phyloP scores from a whole-genome alignment of 2,888 invertebrate genomes.

The Spialia ferax region DNA sequence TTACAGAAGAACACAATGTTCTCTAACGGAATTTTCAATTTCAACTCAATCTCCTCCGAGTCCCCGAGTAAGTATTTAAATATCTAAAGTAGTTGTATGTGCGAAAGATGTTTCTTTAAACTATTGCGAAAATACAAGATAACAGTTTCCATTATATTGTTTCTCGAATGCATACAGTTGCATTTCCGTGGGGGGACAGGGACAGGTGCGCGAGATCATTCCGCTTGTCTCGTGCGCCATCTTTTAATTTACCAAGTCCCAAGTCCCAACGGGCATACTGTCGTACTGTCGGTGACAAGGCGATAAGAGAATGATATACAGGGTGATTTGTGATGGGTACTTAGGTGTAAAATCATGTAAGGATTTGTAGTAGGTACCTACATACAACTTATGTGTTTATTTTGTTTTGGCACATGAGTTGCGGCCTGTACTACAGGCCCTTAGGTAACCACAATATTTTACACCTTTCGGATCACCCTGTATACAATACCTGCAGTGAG shows the following conservation, averaged over 20 bases:
- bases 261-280: neutral
- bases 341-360: no score
- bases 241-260: constrained; percentile 38
- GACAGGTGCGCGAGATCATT: constrained; percentile 32
- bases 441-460: no score
- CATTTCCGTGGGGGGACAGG: constrained; percentile 10
- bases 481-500: no score
- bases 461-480: no score
- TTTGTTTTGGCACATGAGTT: no score
- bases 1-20: no score
- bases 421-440: no score
- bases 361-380: neutral
- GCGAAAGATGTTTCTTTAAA: neutral
- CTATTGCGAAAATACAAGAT: constrained; percentile 14
- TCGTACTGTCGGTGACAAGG: neutral
- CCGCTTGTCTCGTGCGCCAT: constrained; percentile 35
- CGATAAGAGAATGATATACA: neutral
- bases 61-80: no score
- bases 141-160: neutral
- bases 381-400: no score
- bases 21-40: no score
- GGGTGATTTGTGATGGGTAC: no score
- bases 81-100: neutral
- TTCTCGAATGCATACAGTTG: constrained; percentile 10
- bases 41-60: no score